These are phyloP conservation scores for Bombylius major DNA, from an alignment of 2,888 invertebrate species.

Conservation along the genomic window DNA sequence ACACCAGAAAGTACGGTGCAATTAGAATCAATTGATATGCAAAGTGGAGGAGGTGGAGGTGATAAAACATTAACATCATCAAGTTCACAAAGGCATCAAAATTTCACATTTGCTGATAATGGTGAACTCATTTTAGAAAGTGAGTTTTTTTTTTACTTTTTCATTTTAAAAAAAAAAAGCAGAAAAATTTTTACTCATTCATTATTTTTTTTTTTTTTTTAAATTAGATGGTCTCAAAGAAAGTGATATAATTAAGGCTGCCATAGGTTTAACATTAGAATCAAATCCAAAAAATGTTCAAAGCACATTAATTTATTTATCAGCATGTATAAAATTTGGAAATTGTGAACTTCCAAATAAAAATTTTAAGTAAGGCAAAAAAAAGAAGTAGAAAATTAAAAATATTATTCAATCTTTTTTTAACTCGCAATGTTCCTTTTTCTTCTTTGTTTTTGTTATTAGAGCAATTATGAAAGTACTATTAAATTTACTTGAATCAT, in stretches of 20 bases:
- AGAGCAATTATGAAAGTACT: constrained; percentile 63
- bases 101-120: constrained; percentile 42
- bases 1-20: constrained; percentile 38
- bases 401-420: not conserved
- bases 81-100: constrained; percentile 33
- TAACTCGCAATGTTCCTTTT: no score
- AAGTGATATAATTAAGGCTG: constrained; percentile 38
- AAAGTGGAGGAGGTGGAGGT: constrained; percentile 13
- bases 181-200: no score
- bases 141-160: constrained; percentile 24
- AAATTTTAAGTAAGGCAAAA: constrained; percentile 36
- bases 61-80: constrained; percentile 15
- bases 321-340: constrained; percentile 39
- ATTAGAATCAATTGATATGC: constrained; percentile 27
- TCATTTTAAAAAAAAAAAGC: not conserved
- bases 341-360: constrained; percentile 40
- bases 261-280: constrained; percentile 30
- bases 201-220: not conserved
- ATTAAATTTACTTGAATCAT: constrained; percentile 51
- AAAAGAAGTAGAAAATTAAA: not conserved
- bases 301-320: constrained; percentile 37
- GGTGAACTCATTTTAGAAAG: constrained; percentile 48
- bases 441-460: not conserved
- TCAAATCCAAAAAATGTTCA: constrained; percentile 28
- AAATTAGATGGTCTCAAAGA: constrained; percentile 29